These are phyloP conservation scores for Ranitomeya variabilis DNA, from an alignment of 2,113 vertebrate species.

Conservation along the genomic window DNA sequence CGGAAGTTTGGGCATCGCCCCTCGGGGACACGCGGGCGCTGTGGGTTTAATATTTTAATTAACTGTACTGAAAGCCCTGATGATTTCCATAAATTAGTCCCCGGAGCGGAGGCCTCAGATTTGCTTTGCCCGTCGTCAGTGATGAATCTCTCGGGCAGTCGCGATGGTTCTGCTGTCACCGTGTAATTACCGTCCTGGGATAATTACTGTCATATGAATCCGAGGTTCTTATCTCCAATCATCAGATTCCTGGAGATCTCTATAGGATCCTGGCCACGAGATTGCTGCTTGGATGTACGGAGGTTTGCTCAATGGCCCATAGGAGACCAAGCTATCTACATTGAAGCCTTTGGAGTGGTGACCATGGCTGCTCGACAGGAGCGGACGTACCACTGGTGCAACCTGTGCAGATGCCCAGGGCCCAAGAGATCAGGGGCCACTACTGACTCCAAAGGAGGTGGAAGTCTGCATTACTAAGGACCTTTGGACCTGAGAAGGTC, in stretches of 20 bases:
- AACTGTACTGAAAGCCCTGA: not conserved
- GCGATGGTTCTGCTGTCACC: not conserved
- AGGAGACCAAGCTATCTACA: too few species aligned
- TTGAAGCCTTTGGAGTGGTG: too few species aligned
- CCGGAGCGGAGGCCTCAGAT: not conserved
- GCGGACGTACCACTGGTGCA: too few species aligned
- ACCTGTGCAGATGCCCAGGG: too few species aligned
- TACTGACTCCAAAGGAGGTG: too few species aligned
- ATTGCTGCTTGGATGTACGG: not conserved
- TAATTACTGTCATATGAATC: not conserved
- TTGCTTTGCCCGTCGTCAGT: not conserved
- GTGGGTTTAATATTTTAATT: slow-evolving; percentile 24
- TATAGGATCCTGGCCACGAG: not conserved
- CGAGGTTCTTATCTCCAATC: not conserved
- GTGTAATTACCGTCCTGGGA: slow-evolving; percentile 10
- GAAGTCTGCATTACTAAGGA: too few species aligned
- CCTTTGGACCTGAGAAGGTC: too few species aligned
- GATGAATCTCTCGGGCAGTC: not conserved
- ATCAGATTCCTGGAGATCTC: not conserved
- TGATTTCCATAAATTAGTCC: not conserved
- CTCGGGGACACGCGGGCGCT: not conserved
- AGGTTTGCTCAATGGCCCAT: too few species aligned
- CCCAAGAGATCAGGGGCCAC: too few species aligned
- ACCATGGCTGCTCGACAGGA: too few species aligned
- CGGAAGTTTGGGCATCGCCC: too few species aligned